Evolutionary conservation across 2,113 vertebrate genomes (phyloP), one percentile per base, ranked within the genome.

Genomic region (Callocephalon fimbriatum): DNA sequence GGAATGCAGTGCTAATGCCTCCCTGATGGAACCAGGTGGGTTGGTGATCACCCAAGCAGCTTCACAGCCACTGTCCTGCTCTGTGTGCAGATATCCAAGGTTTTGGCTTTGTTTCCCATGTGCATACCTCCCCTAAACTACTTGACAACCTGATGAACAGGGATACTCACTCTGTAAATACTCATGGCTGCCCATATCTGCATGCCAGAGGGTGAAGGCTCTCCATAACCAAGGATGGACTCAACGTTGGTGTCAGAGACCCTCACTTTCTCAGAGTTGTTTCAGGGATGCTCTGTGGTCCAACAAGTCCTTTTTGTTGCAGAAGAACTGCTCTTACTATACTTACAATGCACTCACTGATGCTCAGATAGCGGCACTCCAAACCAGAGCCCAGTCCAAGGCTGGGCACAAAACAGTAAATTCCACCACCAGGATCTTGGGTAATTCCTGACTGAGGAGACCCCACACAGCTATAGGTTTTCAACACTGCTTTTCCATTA

Each of bases 341-440:
- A 45, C 2, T 38, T 37, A 6, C 44, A 62, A 45, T 4, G 2
- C 7, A 54, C 13, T 4, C 3, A 1, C 2, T 42, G 35, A 9
- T 61, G 29, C 61, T 85, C 12, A 56, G 68, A 72, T 21, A 27
- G 35, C 19, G 6, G 8, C 35, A 42, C 4, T 45, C 37, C 68
- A 85, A 32, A 10, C 8, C 68, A 81, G 18, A 93, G 10, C 17
- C 23, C 42, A 25, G 21, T 19, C 32, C 65, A 51, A 47, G 44
- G 12, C 48, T 71, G 44, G n/a, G 17, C 38, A 53, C 9, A 82
- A 37, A 42, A 27, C 12, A 58, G 31, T 11, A 58, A 40, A 58
- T 17, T 35, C 18, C 61, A 6, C 15, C 54, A 31, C 4, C 10
- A 38, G 20, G 45, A 31, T n/a, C 20, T 37, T 27, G 15, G 13